phyloP scores from a whole-genome alignment of 2,888 invertebrate genomes.

The Melinaea menophilus region DNA sequence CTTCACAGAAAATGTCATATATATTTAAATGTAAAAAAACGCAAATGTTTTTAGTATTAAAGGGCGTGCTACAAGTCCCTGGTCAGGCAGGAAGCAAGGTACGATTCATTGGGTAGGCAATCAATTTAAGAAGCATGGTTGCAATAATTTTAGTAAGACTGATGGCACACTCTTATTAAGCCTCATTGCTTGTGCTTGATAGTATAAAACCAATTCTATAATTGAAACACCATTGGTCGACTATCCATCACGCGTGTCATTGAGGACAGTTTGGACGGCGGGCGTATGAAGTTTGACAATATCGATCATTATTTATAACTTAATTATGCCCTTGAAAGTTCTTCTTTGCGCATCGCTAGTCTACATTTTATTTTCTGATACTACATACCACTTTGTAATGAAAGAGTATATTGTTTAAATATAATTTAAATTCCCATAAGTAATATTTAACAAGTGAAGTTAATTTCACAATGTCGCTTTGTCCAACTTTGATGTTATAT shows the following conservation, averaged over 20 bases:
- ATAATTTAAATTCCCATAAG: conserved; percentile 44
- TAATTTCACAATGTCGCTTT: conserved; percentile 58
- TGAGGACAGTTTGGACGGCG: conserved; percentile 45
- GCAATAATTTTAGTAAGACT: too few relatives aligned
- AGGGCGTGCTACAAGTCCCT: too few relatives aligned
- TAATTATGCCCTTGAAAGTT: conserved; percentile 49
- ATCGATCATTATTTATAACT: conserved; percentile 65
- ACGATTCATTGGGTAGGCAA: too few relatives aligned
- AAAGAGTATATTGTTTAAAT: conserved; percentile 29
- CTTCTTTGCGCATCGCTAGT: conserved; percentile 30
- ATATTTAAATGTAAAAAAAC: too few relatives aligned
- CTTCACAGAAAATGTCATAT: too few relatives aligned
- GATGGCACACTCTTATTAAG: too few relatives aligned
- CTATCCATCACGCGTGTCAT: conserved; percentile 63
- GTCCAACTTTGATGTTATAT: conserved; percentile 57
- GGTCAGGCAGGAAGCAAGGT: too few relatives aligned
- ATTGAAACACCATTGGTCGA: conserved; percentile 43
- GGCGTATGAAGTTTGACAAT: conserved; percentile 46
- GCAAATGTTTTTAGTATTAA: too few relatives aligned
- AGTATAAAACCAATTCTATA: conserved; percentile 8
- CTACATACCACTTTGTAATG: background rate
- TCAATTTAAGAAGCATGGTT: too few relatives aligned
- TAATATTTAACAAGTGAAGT: conserved; percentile 44
- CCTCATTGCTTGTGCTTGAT: too few relatives aligned
- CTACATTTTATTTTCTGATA: conserved; percentile 10